A percentile compares a stretch with the other conserved stretches of the same genome.
Evolutionary conservation across 2,888 invertebrate species (phyloP).

Genomic region (Altica lythri): DNA sequence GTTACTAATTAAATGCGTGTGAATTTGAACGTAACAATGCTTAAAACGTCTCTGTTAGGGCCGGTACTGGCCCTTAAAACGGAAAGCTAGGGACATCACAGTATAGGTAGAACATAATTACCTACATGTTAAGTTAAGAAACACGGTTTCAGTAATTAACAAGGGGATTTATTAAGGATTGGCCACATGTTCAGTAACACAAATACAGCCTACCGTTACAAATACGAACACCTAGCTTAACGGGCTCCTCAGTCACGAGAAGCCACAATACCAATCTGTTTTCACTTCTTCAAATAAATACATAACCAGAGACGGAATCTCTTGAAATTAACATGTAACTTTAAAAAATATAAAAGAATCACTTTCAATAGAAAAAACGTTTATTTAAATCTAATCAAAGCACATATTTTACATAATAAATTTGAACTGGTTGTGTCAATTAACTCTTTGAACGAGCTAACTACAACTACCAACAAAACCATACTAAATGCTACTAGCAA

Average conservation of each 20-base stretch:
- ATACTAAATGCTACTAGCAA: too few relatives aligned
- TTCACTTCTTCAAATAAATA: constrained; percentile 43
- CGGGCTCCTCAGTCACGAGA: constrained; percentile 50
- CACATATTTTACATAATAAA: too few relatives aligned
- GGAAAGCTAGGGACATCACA: constrained; percentile 39
- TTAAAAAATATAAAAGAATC: too few relatives aligned
- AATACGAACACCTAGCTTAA: constrained; percentile 51
- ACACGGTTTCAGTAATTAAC: constrained; percentile 54
- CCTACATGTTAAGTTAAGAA: constrained; percentile 47
- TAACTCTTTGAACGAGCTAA: too few relatives aligned
- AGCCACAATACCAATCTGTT: constrained; percentile 45
- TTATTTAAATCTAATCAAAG: too few relatives aligned
- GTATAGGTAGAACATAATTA: constrained; percentile 47
- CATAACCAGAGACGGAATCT: constrained; percentile 16
- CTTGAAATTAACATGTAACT: too few relatives aligned
- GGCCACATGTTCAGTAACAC: constrained; percentile 48
- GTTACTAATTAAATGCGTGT: too few relatives aligned
- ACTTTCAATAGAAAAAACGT: too few relatives aligned
- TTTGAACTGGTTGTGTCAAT: too few relatives aligned
- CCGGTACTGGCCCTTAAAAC: constrained; percentile 37
- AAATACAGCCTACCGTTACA: constrained; percentile 52
- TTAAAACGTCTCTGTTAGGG: too few relatives aligned
- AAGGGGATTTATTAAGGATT: constrained; percentile 53
- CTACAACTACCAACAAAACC: too few relatives aligned
- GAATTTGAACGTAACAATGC: too few relatives aligned